Base-by-base conservation (phyloP, 1,140 invertebrate genomes). In the Ips typographus region DNA sequence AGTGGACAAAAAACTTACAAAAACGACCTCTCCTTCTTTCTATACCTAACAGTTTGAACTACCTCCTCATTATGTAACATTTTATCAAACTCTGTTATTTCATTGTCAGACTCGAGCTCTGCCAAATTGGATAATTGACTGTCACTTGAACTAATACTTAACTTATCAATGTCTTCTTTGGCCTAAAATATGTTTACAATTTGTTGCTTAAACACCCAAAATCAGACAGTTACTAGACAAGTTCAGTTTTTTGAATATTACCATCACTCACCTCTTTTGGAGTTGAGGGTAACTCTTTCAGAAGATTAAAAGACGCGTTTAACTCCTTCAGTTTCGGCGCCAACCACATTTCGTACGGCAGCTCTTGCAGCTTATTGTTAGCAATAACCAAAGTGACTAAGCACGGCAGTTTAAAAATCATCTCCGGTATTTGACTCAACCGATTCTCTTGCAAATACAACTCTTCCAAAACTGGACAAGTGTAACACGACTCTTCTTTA, bases 301-400 rank as follows among this genome's bases (percentile, higher is more conserved):
- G 80, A n/a, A 94, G 83, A 85, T 99, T 99, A 71, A 96, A 89
- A 0, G 95, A 91, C 0, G 91, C 89, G 80, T 98, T 98, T 6
- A 99, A 79, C 80, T 98, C 96, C 66, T 93, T 88, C 39, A 98
- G 81, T 70, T 91, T 91, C 0, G 94, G 93, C 1, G 94, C 87
- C n/a, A 86, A 82, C 98, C 98, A 99, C 80, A 99, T 84, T 67
- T 90, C 89, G 56, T 90, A 87, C 0, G 96, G 95, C 43, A 98
- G 78, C 60, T 85, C 83, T 52, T 91, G 90, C n/a, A 99, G 81
- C 79, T 95, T 94, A 80, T 99, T 99, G 77, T 97, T 94, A 0
- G 95, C 95, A 0, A 96, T 87, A 80, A 98, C 95, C 71, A 99
- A 83, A 2, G 91, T 90, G 37, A 88, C 85, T 1, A 99, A 82